Conservation (phyloP, 1,140 invertebrate genomes). For the Meloidogyne exigua region DNA sequence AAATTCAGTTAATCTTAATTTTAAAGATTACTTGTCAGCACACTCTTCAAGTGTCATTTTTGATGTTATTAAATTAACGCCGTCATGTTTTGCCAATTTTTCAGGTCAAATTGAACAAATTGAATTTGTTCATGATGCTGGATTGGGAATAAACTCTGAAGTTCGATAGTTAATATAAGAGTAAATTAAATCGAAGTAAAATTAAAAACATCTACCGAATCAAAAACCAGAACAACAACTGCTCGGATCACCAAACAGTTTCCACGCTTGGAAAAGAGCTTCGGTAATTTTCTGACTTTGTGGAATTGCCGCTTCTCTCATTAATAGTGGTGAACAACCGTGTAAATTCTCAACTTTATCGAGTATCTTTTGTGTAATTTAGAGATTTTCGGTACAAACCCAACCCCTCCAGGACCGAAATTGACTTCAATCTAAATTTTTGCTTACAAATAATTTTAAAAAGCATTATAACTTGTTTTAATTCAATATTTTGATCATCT, state of each 20-base stretch:
- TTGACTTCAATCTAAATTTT: not conserved
- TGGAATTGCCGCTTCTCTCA: not conserved
- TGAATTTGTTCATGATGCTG: constrained; percentile 12
- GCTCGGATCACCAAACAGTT: constrained; percentile 6
- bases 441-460: too few species aligned
- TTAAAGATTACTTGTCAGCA: not conserved
- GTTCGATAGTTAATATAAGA: not conserved
- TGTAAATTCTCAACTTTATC: not conserved
- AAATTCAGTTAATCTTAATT: too few species aligned
- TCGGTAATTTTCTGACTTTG: not conserved
- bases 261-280: constrained; percentile 10
- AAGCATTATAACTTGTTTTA: not conserved
- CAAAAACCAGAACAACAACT: not conserved
- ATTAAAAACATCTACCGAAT: not conserved
- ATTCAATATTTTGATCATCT: not conserved
- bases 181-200: too few species aligned
- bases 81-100: not conserved
- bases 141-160: not conserved
- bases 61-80: not conserved
- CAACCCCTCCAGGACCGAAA: not conserved
- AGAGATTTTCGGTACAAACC: not conserved
- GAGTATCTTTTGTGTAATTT: constrained; percentile 1
- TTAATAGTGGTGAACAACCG: not conserved
- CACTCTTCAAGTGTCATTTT: not conserved
- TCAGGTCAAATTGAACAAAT: constrained; percentile 7